Evolutionary conservation across 2,113 vertebrate species (phyloP).

Genomic region (Zapornia atra): DNA sequence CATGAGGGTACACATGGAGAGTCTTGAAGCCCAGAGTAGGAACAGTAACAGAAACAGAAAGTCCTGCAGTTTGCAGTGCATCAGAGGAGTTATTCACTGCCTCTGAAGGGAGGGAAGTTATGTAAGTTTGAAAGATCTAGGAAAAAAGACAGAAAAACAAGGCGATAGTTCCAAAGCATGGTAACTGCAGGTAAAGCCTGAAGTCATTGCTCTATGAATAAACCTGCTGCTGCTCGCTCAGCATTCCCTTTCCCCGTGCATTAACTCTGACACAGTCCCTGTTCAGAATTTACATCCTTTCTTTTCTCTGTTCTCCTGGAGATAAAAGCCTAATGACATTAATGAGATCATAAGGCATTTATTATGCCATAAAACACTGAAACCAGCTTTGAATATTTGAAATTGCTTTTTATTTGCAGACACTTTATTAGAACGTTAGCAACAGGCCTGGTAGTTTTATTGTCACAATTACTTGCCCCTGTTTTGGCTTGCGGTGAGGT

Average conservation of each 20-base stretch:
- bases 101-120: background rate
- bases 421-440: background rate
- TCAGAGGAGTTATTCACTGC: background rate
- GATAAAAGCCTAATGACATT: background rate
- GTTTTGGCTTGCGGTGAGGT: background rate
- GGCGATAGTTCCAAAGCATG: background rate
- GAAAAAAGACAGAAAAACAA: background rate
- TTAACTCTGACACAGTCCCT: background rate
- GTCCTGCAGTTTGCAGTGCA: accelerated
- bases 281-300: background rate
- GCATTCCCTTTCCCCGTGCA: accelerated
- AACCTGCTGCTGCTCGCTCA: background rate
- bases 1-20: background rate
- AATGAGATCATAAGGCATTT: background rate
- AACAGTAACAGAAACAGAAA: background rate
- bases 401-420: conserved; percentile 7
- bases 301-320: background rate
- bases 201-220: background rate
- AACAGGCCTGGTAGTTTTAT: background rate
- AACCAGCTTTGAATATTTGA: background rate
- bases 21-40: background rate
- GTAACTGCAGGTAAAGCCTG: background rate
- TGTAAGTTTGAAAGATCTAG: background rate
- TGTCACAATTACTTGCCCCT: background rate
- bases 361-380: background rate